Conservation (phyloP, 2,888 invertebrate genomes). For the Erebia aethiops region DNA sequence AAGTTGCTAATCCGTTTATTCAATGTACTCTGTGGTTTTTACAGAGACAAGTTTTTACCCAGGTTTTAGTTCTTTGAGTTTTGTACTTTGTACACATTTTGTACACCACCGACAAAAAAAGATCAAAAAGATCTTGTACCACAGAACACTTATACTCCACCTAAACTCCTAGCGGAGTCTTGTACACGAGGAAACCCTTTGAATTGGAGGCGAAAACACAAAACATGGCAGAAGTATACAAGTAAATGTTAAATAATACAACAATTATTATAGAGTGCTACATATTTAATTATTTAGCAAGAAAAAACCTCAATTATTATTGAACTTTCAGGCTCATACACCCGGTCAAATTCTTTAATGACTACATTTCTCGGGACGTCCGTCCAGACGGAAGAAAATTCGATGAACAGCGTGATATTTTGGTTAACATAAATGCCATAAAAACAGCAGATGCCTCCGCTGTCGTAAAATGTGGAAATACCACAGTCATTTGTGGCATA, state of each 20-base stretch:
- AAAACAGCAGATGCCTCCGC: constrained; percentile 88
- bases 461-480: constrained; percentile 91
- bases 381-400: constrained; percentile 91
- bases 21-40: no score
- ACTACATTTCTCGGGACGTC: constrained; percentile 86
- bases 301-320: constrained; percentile 52
- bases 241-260: constrained; percentile 50
- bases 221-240: constrained; percentile 55
- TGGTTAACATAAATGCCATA: constrained; percentile 68
- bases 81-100: no score
- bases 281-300: neutral
- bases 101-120: no score
- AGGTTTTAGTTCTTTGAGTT: no score
- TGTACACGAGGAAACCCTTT: no score
- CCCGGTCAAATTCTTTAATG: constrained; percentile 89
- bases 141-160: no score
- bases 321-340: constrained; percentile 85
- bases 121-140: no score
- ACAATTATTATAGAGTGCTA: no score
- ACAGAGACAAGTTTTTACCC: no score
- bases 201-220: no score
- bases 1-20: no score
- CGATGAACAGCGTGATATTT: constrained; percentile 85
- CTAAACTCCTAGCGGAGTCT: no score
- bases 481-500: constrained; percentile 92